Percentiles rank a stretch among this genome's conserved stretches.
Evolutionary conservation across 2,888 invertebrate genomes (phyloP).

Genomic region (Hirtodrosophila confusa): DNA sequence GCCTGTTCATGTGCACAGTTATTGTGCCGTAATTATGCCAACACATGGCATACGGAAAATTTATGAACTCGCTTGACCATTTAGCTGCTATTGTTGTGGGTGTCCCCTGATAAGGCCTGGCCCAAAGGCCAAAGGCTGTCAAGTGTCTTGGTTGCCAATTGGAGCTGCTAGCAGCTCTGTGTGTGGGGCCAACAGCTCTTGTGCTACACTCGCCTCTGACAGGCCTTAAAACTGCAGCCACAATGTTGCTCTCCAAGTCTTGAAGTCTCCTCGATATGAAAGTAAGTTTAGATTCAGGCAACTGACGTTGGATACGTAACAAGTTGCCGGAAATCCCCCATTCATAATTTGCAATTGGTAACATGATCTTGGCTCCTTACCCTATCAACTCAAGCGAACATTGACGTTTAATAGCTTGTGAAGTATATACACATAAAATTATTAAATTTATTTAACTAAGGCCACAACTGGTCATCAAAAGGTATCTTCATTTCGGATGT

Average conservation of each 20-base stretch:
- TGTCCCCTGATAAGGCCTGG: constrained; percentile 74
- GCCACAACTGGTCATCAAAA: too few relatives aligned
- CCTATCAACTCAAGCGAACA: too few relatives aligned
- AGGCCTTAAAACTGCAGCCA: constrained; percentile 25
- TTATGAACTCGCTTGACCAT: constrained; percentile 73
- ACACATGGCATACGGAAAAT: constrained; percentile 69
- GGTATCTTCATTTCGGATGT: too few relatives aligned
- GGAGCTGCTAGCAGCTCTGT: constrained; percentile 28
- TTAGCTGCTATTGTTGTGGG: constrained; percentile 58
- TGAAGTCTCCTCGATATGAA: constrained; percentile 29
- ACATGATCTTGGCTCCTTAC: background rate
- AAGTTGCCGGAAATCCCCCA: constrained; percentile 23
- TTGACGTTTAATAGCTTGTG: too few relatives aligned
- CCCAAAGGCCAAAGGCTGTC: constrained; percentile 78
- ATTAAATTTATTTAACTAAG: too few relatives aligned
- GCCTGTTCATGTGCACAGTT: constrained; percentile 63
- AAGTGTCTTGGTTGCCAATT: constrained; percentile 61
- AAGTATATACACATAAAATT: too few relatives aligned
- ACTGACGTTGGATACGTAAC: constrained; percentile 9
- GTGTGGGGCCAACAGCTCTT: constrained; percentile 33
- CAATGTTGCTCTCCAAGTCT: constrained; percentile 19
- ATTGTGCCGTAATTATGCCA: constrained; percentile 74
- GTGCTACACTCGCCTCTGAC: constrained; percentile 34
- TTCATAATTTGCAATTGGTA: too few relatives aligned
- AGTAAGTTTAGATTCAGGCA: constrained; percentile 17